Evolutionary conservation across 2,888 invertebrate genomes (phyloP), one percentile per base, ranked within the genome.

Genomic region (Antheraea yamamai): DNA sequence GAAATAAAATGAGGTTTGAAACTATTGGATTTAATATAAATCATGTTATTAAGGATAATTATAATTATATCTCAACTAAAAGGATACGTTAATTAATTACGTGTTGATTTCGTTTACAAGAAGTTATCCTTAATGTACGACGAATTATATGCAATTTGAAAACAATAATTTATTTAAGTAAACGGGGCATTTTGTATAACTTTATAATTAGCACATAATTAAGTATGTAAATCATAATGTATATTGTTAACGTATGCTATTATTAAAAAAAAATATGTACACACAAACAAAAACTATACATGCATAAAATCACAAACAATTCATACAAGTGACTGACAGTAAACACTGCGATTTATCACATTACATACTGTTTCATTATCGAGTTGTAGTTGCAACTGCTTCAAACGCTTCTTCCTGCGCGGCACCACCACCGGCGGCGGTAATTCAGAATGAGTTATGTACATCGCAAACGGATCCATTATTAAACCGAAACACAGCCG

Each of bases 391-490:
- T 91, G 92, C 66, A 92, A 82, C 80, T 92, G 92, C 81, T 94
- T 95, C 85, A 94, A 81, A 12, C 93, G 89, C 77, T 95, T 95
- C 89, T 95, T 95, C 83, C 92, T 89, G 18, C 95, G 88, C 51
- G 95, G 94, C 61, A 94, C 88, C 72, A 94, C 88, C 73, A 92
- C 84, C 55, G 94, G 94, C 74, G 95, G 94, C 75, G 93, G 88
- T 78, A 94, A 79, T 77, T 94, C 94, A 64, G 90, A 87, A 78
- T 89, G 90, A 75, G 91, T 91, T 81, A 94, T 94, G 77, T 95
- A 95, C 93, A 94, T 89, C 78, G 92, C 88, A 82, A 93, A 94
- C 80, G 92, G 93, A 88, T 95, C 94, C 93, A 93, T 91, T 77
- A 83, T 78, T 80, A 74, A 77, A 78, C 75, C 77, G 75, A 77